Base-by-base conservation (phyloP, 2,888 invertebrate species). In the Diogma glabrata region DNA sequence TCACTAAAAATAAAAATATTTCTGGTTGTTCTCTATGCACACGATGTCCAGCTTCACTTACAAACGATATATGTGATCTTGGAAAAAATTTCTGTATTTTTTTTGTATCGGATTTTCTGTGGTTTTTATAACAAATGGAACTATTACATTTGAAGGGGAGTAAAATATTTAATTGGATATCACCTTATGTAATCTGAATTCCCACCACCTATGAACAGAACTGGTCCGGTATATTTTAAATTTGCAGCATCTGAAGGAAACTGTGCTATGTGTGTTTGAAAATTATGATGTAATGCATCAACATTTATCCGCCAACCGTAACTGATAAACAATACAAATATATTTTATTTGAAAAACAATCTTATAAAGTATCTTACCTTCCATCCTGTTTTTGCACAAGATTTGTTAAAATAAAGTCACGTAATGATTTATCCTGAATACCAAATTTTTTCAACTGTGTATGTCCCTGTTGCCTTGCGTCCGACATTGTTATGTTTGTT, bases 21-120 rank as follows among this genome's bases (percentile, higher is more conserved):
- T 57, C 55, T 2, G 95, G 92, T 64, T 92, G 86, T 55, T 96
- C 94, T 56, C 87, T 83, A 65, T 97, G 96, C 1, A 95, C 81
- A 87, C 93, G 89, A 67, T 97, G 96, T 1, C 92, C 91, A 6
- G 95, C 88, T 30, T 84, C 87, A 30, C 19, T 33, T 48, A 58
- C 67, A 65, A 65, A 69, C 55, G 61, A 56, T 2, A 68, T 51
- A 24, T 57, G 56, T 2, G 82, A 79, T 3, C 70, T 70, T 0
- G 87, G 84, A 63, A 89, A 89, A 4, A 82, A 61, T 54, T 74
- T 66, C 57, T 71, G 66, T 40, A 89, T 83, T 50, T 66, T 60
- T 0, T 71, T 66, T 59, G 78, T 74, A 62, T 82, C 78, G 9
- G 66, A 62, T 55, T 69, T 67, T 55, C 74, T 77, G 55, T 33